Evolutionary conservation across 2,113 vertebrate species (phyloP).

Genomic region (Oenanthe oenanthe): DNA sequence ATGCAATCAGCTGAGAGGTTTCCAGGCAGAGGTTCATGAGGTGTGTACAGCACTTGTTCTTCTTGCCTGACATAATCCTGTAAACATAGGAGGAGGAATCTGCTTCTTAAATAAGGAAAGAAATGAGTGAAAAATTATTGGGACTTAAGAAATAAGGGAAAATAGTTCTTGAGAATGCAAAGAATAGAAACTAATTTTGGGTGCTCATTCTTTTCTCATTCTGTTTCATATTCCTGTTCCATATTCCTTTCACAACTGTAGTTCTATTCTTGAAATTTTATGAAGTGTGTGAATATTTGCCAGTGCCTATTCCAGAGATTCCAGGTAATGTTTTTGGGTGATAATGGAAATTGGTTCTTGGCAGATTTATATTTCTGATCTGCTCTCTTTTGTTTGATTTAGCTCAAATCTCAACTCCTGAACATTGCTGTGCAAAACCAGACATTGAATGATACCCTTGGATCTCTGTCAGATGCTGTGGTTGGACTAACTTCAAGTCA

Average conservation of each 20-base stretch:
- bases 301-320: background rate
- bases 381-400: background rate
- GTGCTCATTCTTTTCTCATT: background rate
- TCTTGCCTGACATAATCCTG: background rate
- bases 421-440: constrained; percentile 77
- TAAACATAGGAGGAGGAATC: background rate
- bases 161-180: background rate
- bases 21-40: constrained; percentile 76
- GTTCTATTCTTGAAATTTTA: background rate
- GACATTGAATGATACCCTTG: constrained; percentile 79
- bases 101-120: background rate
- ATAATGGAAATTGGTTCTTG: background rate
- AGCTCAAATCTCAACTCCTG: constrained; percentile 82
- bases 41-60: constrained; percentile 27
- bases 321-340: background rate
- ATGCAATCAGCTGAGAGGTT: constrained; percentile 77
- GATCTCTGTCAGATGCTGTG: constrained; percentile 79
- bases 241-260: background rate
- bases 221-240: background rate
- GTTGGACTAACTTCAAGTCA: constrained; percentile 76
- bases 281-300: background rate
- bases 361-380: background rate
- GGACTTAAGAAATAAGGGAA: background rate
- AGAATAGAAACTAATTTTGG: background rate
- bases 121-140: background rate